Percentiles rank a stretch among this genome's conserved stretches.
These are phyloP conservation scores for Colistium nudipinnis DNA, from an alignment of 2,113 vertebrate species.

Conservation along the genomic window DNA sequence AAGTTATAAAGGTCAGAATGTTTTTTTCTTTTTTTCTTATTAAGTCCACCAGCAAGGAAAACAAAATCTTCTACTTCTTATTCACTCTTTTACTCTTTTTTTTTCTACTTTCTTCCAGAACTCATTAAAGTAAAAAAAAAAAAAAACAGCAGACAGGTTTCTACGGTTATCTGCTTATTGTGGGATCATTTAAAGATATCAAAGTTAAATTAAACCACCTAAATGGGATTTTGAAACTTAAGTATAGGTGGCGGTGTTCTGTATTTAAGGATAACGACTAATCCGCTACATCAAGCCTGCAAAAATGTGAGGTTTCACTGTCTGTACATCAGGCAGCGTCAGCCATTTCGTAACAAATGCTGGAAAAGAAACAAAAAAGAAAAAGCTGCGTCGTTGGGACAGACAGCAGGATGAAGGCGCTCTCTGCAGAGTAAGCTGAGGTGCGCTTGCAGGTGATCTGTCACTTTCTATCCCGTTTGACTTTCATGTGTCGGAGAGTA, in stretches of 20 bases:
- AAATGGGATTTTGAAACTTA: conserved; percentile 69
- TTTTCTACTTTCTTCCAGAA: conserved; percentile 5
- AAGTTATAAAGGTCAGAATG: conserved; percentile 61
- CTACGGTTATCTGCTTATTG: conserved; percentile 44
- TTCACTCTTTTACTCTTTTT: neutral
- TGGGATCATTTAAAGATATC: conserved; percentile 69
- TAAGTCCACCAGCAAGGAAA: conserved; percentile 14
- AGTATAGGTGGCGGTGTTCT: conserved; percentile 72
- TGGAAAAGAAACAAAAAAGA: conserved; percentile 4
- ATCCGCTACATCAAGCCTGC: conserved; percentile 65
- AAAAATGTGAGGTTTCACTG: conserved; percentile 67
- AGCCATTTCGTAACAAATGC: conserved; percentile 51
- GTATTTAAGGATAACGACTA: conserved; percentile 80
- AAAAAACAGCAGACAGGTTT: conserved; percentile 35
- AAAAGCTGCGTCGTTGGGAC: conserved; percentile 12
- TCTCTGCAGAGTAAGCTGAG: conserved; percentile 21
- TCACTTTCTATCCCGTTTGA: conserved; percentile 37
- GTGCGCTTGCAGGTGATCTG: conserved; percentile 33
- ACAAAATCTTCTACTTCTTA: neutral
- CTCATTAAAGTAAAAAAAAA: conserved; percentile 4
- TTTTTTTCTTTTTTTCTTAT: conserved; percentile 2
- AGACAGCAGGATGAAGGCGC: conserved; percentile 16
- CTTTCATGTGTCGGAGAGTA: neutral
- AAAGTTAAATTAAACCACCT: conserved; percentile 68
- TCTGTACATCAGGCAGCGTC: conserved; percentile 58